Conservation (phyloP, 1,140 invertebrate species). For the Philaenus spumarius region DNA sequence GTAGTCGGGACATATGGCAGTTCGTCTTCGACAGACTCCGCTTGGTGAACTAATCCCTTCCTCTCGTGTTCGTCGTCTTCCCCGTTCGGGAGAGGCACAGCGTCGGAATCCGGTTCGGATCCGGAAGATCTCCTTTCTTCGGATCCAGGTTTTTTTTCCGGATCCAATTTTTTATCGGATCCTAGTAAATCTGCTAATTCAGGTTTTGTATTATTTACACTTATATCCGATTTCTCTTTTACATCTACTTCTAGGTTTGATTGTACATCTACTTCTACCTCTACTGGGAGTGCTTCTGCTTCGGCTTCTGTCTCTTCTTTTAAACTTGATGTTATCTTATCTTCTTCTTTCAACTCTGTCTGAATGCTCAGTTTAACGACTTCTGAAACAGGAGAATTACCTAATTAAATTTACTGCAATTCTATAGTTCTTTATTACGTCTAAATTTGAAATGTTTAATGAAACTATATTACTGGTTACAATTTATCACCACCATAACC, state of each 20-base stretch:
- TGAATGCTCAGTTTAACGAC: no score
- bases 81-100: conserved; percentile 40
- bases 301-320: conserved; percentile 1
- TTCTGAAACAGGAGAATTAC: no score
- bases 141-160: conserved; percentile 15
- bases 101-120: conserved; percentile 65
- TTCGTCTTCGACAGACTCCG: conserved; percentile 81
- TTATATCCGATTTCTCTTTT: not conserved
- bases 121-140: conserved; percentile 64
- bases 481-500: no score
- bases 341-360: not conserved
- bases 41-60: conserved; percentile 66
- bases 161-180: conserved; percentile 1
- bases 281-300: no score
- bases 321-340: not conserved
- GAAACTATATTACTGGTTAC: no score
- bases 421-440: no score
- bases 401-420: no score
- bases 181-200: conserved; percentile 5
- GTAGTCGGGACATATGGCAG: conserved; percentile 81
- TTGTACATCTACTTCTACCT: not conserved
- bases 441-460: no score
- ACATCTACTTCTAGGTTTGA: conserved; percentile 3
- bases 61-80: conserved; percentile 53
- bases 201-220: not conserved